A percentile compares a stretch with the other conserved stretches of the same genome.
Evolutionary conservation across 1,140 invertebrate genomes (phyloP).

Genomic region (Drosophila fuyamai): DNA sequence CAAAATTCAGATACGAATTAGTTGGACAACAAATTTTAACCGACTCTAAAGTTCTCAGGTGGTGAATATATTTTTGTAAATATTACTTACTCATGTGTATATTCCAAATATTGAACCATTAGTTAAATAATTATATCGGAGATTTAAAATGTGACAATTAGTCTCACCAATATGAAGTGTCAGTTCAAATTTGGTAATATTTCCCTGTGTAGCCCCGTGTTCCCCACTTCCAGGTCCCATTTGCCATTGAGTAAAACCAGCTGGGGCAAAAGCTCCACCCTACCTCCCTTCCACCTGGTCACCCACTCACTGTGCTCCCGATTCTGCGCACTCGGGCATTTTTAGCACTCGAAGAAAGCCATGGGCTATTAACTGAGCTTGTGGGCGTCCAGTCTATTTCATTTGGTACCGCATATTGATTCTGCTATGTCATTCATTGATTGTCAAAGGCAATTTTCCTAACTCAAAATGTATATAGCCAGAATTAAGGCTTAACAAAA

Average conservation of each 20-base stretch:
- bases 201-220: not conserved
- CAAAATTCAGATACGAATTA: no score
- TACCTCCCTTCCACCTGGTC: constrained; percentile 17
- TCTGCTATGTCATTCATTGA: not conserved
- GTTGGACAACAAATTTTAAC: no score
- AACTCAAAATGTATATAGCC: no score
- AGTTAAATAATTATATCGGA: no score
- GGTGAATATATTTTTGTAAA: no score
- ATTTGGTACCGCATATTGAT: not conserved
- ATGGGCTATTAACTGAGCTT: not conserved
- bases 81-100: no score
- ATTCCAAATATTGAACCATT: no score
- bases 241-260: constrained; percentile 40
- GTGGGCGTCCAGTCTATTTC: not conserved
- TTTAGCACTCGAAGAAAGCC: not conserved
- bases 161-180: not conserved
- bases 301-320: constrained; percentile 12
- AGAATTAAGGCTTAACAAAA: no score
- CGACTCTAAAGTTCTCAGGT: no score
- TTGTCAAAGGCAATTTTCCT: not conserved
- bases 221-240: not conserved
- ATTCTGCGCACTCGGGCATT: constrained; percentile 56
- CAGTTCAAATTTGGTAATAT: not conserved
- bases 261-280: constrained; percentile 33
- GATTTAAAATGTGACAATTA: not conserved